Percentiles rank a stretch among this genome's conserved stretches.
These are phyloP conservation scores for Mastomys natalensis DNA, from an alignment of 2,113 vertebrate species.

Conservation along the genomic window DNA sequence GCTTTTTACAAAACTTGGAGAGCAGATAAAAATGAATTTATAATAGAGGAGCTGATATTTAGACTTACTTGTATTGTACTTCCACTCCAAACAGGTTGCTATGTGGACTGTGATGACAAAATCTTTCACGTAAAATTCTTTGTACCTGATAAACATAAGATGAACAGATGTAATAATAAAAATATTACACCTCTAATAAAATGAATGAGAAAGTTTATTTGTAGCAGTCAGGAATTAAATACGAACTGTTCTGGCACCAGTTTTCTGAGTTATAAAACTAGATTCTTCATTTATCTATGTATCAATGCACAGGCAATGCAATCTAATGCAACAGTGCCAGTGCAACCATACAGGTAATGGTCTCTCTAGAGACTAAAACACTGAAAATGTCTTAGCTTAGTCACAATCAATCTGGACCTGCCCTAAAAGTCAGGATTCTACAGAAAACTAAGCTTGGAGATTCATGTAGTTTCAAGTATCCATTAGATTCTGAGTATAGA, in stretches of 20 bases:
- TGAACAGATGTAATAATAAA: conserved; percentile 53
- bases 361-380: conserved; percentile 15
- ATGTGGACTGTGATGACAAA: conserved; percentile 88
- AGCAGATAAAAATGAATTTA: neutral
- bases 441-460: conserved; percentile 25
- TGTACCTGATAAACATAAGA: conserved; percentile 88
- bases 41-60: neutral
- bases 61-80: conserved; percentile 92
- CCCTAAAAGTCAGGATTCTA: conserved; percentile 8
- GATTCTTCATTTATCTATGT: neutral
- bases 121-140: conserved; percentile 90
- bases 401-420: neutral
- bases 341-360: neutral
- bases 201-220: neutral
- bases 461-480: neutral
- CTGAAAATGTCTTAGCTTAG: conserved; percentile 31
- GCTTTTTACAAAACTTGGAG: conserved; percentile 24
- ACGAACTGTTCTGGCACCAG: neutral
- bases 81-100: conserved; percentile 89
- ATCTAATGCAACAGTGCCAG: conserved; percentile 40
- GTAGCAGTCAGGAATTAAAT: neutral
- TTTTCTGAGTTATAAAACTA: conserved; percentile 55
- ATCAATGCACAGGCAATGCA: neutral
- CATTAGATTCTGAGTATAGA: neutral
- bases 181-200: conserved; percentile 24